phyloP scores from a whole-genome alignment of 2,888 invertebrate species.

The Temnothorax rugatulus region DNA sequence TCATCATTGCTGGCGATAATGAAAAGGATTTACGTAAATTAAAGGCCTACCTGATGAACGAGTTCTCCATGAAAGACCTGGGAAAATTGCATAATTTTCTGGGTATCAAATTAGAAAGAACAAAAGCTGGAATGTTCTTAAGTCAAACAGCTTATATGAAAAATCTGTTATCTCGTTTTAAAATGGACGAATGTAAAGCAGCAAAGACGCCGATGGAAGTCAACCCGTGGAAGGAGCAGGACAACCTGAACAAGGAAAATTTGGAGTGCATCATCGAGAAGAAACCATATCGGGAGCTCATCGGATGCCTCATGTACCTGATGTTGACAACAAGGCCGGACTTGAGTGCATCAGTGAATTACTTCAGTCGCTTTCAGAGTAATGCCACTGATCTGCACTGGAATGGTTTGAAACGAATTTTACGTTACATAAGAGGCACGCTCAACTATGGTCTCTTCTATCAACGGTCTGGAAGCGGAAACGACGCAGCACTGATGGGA shows the following conservation, averaged over 20 bases:
- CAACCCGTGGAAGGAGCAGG: slow-evolving; percentile 42
- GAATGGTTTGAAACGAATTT: slow-evolving; percentile 68
- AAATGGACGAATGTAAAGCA: slow-evolving; percentile 75
- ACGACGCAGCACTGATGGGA: not conserved
- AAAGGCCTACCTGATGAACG: slow-evolving; percentile 55
- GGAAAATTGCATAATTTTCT: not conserved
- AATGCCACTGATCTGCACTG: slow-evolving; percentile 56
- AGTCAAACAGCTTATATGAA: slow-evolving; percentile 73
- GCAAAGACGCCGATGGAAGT: slow-evolving; percentile 70
- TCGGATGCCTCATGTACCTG: slow-evolving; percentile 62
- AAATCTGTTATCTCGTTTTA: slow-evolving; percentile 71
- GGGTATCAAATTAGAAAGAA: slow-evolving; percentile 21
- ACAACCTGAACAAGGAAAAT: slow-evolving; percentile 17
- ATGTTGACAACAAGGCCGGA: slow-evolving; percentile 59
- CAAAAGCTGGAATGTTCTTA: slow-evolving; percentile 75
- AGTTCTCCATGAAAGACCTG: slow-evolving; percentile 69
- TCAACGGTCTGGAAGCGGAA: not conserved
- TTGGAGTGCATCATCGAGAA: slow-evolving; percentile 31
- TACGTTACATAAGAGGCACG: not conserved
- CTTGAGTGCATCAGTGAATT: slow-evolving; percentile 56
- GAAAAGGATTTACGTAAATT: slow-evolving; percentile 28
- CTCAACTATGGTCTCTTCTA: not conserved
- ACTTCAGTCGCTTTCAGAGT: slow-evolving; percentile 59
- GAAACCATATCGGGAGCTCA: slow-evolving; percentile 61
- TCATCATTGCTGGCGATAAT: slow-evolving; percentile 7